phyloP scores from a whole-genome alignment of 2,797 vertebrate species.

The Botia kubotai region DNA sequence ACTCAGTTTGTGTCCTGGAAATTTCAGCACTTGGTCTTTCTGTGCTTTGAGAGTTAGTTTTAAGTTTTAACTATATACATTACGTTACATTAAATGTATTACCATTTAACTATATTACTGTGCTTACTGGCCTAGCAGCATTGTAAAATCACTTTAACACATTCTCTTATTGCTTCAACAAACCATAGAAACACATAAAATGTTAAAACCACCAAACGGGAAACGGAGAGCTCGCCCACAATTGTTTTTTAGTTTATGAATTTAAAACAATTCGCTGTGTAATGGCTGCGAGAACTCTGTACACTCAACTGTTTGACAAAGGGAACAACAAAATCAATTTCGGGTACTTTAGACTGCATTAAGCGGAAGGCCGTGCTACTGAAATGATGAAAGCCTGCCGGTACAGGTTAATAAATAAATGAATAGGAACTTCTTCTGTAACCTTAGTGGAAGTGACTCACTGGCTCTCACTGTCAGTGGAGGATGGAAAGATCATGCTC shows the following conservation, averaged over 20 bases:
- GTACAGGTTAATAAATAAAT: constrained; percentile 57
- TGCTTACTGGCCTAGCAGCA: too few species aligned
- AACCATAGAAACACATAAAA: too few species aligned
- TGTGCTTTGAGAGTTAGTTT: neutral
- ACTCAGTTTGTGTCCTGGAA: constrained; percentile 72
- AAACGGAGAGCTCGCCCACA: neutral
- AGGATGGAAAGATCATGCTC: neutral
- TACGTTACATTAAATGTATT: too few species aligned
- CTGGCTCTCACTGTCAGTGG: constrained; percentile 19
- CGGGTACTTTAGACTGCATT: constrained; percentile 26
- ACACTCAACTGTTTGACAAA: neutral
- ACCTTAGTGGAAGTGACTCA: constrained; percentile 56
- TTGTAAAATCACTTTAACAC: too few species aligned
- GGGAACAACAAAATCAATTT: constrained; percentile 19
- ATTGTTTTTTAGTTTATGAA: too few species aligned
- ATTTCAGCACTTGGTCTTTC: constrained; percentile 29
- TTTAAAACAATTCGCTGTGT: too few species aligned
- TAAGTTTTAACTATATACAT: too few species aligned
- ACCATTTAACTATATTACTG: too few species aligned
- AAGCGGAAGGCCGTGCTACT: constrained; percentile 1
- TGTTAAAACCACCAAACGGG: too few species aligned
- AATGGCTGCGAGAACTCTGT: neutral
- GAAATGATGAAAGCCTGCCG: constrained; percentile 36
- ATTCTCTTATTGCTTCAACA: too few species aligned
- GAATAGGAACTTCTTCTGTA: constrained; percentile 56